A percentile compares a stretch with the other conserved stretches of the same genome.
phyloP scores from a whole-genome alignment of 2,888 invertebrate species.

The Euspilapteryx auroguttella region DNA sequence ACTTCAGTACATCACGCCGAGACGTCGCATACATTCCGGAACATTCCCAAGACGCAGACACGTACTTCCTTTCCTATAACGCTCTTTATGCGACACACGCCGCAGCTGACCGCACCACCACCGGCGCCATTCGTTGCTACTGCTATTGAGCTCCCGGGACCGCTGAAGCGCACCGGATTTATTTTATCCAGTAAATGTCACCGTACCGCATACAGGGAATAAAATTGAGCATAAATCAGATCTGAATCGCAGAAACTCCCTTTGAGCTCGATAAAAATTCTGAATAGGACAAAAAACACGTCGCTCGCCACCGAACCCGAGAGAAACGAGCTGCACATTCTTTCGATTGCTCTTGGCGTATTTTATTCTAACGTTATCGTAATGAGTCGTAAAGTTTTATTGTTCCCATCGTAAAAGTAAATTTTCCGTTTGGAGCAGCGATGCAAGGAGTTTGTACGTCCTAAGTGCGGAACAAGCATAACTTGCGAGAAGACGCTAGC shows the following conservation, averaged over 20 bases:
- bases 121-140: conserved; percentile 6
- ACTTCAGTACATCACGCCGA: conserved; percentile 20
- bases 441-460: no score
- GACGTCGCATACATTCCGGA: conserved; percentile 17
- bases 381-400: conserved; percentile 46
- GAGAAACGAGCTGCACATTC: conserved; percentile 17
- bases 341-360: conserved; percentile 27
- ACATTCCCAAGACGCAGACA: conserved; percentile 21
- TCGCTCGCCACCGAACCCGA: no score
- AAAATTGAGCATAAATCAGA: conserved; percentile 26
- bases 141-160: conserved; percentile 18
- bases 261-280: conserved; percentile 19
- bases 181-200: conserved; percentile 26
- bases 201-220: conserved; percentile 14
- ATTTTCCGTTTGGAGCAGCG: conserved; percentile 23
- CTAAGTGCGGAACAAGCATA: no score
- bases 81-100: conserved; percentile 20
- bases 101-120: conserved; percentile 18
- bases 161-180: conserved; percentile 31
- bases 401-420: conserved; percentile 28
- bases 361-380: conserved; percentile 41
- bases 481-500: no score
- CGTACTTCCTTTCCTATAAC: conserved; percentile 21
- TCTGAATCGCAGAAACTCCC: conserved; percentile 18
- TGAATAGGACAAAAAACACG: conserved; percentile 17